Conservation (phyloP, 2,888 invertebrate genomes). For the Eupithecia exiguata region DNA sequence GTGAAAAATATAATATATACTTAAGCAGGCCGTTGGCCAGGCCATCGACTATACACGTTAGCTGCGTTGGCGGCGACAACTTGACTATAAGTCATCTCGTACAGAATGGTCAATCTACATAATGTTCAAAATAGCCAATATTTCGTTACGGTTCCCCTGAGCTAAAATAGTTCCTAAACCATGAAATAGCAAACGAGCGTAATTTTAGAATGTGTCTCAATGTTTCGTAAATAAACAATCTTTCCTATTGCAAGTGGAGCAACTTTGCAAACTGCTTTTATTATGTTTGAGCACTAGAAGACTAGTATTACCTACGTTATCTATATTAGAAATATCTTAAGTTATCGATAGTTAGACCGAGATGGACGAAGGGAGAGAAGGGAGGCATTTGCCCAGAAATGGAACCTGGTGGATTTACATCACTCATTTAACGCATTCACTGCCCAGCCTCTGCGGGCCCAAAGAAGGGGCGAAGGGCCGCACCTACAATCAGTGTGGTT, state of each 20-base stretch:
- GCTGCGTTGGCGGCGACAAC: background rate
- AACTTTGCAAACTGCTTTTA: background rate
- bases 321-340: background rate
- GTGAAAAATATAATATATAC: background rate
- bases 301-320: background rate
- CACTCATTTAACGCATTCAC: background rate
- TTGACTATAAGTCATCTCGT: background rate
- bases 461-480: background rate
- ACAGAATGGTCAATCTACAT: background rate
- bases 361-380: background rate
- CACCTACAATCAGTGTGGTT: background rate
- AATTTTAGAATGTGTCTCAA: background rate
- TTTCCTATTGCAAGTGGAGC: conserved; percentile 14
- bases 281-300: background rate
- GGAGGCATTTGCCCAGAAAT: background rate
- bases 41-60: background rate
- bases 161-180: background rate
- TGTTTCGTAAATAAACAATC: conserved; percentile 10
- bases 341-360: background rate
- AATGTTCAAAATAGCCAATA: background rate
- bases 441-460: background rate
- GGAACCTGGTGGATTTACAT: background rate
- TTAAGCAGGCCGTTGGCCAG: background rate
- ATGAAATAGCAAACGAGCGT: conserved; percentile 10
- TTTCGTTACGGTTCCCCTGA: background rate